Evolutionary conservation across 2,797 vertebrate species (phyloP).

Genomic region (Squalus acanthias): DNA sequence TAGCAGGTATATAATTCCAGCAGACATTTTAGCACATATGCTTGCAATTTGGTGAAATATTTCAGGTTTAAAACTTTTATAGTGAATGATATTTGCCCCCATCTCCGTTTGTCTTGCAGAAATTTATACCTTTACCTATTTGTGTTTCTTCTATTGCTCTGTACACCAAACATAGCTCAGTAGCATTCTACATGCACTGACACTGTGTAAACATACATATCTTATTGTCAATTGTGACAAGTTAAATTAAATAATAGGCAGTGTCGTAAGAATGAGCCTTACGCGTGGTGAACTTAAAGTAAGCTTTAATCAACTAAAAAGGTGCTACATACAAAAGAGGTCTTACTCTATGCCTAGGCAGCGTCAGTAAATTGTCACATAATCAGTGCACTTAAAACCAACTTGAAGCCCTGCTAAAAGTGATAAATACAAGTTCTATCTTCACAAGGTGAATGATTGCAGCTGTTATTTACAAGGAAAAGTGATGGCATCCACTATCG

Average conservation of each 20-base stretch:
- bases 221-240: background rate
- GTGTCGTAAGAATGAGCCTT: too few relatives aligned
- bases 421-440: background rate
- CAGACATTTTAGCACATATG: background rate
- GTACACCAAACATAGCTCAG: background rate
- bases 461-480: background rate
- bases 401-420: background rate
- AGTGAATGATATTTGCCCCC: background rate
- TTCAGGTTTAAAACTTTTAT: background rate
- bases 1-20: background rate
- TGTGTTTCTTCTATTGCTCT: background rate
- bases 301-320: too few relatives aligned
- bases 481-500: background rate
- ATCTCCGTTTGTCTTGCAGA: background rate
- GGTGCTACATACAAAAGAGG: too few relatives aligned
- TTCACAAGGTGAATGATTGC: background rate
- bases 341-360: background rate
- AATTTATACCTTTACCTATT: background rate
- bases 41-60: background rate
- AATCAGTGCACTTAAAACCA: conserved; percentile 7
- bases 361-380: background rate
- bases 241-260: background rate
- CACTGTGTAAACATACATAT: background rate
- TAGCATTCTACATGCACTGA: background rate
- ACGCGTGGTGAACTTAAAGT: too few relatives aligned